phyloP scores from a whole-genome alignment of 2,113 vertebrate species.

The Alligator sinensis region DNA sequence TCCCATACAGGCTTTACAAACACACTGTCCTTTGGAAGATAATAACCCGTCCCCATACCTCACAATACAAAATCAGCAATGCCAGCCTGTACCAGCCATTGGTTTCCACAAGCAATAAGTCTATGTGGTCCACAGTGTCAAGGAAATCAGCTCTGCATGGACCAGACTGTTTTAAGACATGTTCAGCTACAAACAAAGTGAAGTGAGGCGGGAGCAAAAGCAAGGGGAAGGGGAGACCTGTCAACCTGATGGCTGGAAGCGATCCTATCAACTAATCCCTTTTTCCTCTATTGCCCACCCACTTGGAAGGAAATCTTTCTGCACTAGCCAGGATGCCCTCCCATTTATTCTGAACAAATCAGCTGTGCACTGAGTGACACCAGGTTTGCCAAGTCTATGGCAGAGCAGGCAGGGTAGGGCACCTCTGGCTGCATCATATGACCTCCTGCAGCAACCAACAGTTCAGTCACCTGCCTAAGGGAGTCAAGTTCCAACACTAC shows the following conservation, averaged over 20 bases:
- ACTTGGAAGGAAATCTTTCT: neutral
- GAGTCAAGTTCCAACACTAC: neutral
- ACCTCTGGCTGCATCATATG: too few species aligned
- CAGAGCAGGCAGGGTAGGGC: too few species aligned
- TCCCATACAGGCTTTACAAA: neutral
- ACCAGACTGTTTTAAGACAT: accelerated
- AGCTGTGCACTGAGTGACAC: too few species aligned
- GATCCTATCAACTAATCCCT: neutral
- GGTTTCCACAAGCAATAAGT: neutral
- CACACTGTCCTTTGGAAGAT: accelerated
- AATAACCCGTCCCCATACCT: neutral
- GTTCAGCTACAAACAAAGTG: accelerated
- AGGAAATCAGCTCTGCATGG: accelerated
- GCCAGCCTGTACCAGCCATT: accelerated
- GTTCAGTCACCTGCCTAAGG: neutral
- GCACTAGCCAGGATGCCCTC: neutral
- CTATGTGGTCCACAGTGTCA: accelerated
- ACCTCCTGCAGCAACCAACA: too few species aligned
- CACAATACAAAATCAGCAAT: neutral
- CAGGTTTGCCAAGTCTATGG: too few species aligned
- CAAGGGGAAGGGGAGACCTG: neutral
- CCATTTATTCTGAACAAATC: neutral
- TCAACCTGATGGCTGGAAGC: neutral
- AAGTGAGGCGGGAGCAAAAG: neutral
- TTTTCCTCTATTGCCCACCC: accelerated